Conservation (phyloP, 2,797 vertebrate species). For the Danionella dracula region DNA sequence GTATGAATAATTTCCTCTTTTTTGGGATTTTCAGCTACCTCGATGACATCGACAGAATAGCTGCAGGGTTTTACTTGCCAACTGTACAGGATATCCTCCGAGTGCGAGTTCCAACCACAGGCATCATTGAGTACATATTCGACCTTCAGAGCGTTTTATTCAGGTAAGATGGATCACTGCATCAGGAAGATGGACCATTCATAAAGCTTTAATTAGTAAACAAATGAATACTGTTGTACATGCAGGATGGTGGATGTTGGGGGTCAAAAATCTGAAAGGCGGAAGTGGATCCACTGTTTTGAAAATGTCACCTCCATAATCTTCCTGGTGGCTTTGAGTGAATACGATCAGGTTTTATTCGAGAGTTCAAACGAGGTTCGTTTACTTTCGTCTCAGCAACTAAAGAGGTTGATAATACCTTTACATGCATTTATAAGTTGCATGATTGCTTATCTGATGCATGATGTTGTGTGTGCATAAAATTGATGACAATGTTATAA, state of each 20-base stretch:
- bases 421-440: no score
- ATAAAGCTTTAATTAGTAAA: background rate
- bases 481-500: no score
- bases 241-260: slow-evolving; percentile 87
- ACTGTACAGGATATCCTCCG: slow-evolving; percentile 77
- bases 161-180: no score
- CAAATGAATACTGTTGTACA: background rate
- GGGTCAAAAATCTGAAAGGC: slow-evolving; percentile 84
- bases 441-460: no score
- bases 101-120: slow-evolving; percentile 75
- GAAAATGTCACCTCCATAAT: slow-evolving; percentile 85
- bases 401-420: no score
- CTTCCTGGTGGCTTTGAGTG: slow-evolving; percentile 82
- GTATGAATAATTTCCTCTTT: no score
- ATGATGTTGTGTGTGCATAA: no score
- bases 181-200: background rate
- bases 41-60: slow-evolving; percentile 72
- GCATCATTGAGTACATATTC: slow-evolving; percentile 82
- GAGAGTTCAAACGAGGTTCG: slow-evolving; percentile 77
- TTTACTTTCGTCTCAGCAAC: no score
- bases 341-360: slow-evolving; percentile 83
- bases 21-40: slow-evolving; percentile 79
- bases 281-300: slow-evolving; percentile 91
- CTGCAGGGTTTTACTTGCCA: slow-evolving; percentile 64
- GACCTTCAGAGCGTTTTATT: slow-evolving; percentile 73